phyloP scores from a whole-genome alignment of 23 tunicate genomes.

The Oikopleura albicans region DNA sequence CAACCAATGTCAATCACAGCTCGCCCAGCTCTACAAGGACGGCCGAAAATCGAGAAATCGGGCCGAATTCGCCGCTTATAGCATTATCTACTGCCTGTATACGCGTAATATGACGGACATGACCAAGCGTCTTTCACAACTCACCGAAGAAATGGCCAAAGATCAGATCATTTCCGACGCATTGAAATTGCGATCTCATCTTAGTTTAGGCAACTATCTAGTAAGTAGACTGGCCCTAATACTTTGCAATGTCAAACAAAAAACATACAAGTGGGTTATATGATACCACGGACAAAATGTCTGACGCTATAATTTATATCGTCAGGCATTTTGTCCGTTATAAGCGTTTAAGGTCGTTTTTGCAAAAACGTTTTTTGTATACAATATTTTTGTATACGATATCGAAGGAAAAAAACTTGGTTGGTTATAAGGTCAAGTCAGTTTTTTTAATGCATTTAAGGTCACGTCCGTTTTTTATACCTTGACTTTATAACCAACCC shows the following conservation, averaged over 20 bases:
- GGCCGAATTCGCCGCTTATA: slow-evolving; percentile 82
- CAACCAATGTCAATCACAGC: slow-evolving; percentile 92
- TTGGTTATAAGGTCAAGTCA: too few species aligned
- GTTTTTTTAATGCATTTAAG: too few species aligned
- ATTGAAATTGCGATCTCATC: background rate
- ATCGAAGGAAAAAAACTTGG: too few species aligned
- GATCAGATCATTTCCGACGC: slow-evolving; percentile 9
- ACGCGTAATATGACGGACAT: slow-evolving; percentile 91
- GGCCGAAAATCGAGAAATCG: slow-evolving; percentile 38
- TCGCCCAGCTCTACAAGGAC: slow-evolving; percentile 66
- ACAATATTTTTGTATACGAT: too few species aligned
- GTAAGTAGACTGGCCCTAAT: too few species aligned
- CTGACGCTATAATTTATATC: too few species aligned
- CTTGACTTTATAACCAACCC: too few species aligned
- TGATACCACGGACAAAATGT: background rate
- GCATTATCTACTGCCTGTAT: slow-evolving; percentile 75
- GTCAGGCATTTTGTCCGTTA: too few species aligned
- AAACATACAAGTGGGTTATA: background rate
- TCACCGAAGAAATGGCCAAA: slow-evolving; percentile 10
- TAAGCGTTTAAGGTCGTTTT: too few species aligned
- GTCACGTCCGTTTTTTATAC: too few species aligned
- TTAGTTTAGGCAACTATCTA: background rate
- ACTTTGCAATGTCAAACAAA: too few species aligned
- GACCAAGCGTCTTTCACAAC: background rate
- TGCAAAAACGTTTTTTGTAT: too few species aligned